Evolutionary conservation across 2,888 invertebrate species (phyloP), one percentile per base, ranked within the genome.

Genomic region (Isoperla grammatica): DNA sequence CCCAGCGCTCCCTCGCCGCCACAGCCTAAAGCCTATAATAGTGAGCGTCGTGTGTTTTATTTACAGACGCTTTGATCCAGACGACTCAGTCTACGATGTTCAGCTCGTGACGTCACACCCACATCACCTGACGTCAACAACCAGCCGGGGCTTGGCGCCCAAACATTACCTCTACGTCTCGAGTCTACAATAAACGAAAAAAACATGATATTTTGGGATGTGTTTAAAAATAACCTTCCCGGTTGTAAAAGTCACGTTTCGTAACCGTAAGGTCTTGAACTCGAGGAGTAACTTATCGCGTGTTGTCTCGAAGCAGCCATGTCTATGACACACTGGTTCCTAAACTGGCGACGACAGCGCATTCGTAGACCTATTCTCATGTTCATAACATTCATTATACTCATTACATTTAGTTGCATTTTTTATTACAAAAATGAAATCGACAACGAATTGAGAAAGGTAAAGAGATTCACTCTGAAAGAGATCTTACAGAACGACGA

Each of bases 131-230:
- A 50, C 49, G 49, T 50, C 49, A 17, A 23, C n/a, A 15, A 11
- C 29, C 12, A 22, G n/a, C n/a, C n/a, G 49, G n/a, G 13, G 6
- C 23, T 50, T 50, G 23, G 49, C 49, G 49, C 49, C 49, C 22
- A 50, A 50, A 50, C 29, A 23, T 35, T 11, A n/a, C 48, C 8
- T 11, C 12, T 9, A n/a, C 35, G 4, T 3, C n/a, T 3, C 49
- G 35, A 22, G 46, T 48, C n/a, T 48, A 48, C 48, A 50, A 50
- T 50, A 50, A 50, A 50, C n/a, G 49, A 50, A 50, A 50, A 29
- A 50, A 50, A 50, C 46, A 46, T 46, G 22, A 50, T 50, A 50
- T 50, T 50, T 50, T 50, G 15, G 29, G 23, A 29, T 29, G 15
- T 8, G 29, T 6, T 29, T 50, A 50, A 50, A 50, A 29, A 50